These are phyloP conservation scores for Oophaga sylvatica DNA, from an alignment of 2,797 vertebrate species.

Conservation along the genomic window DNA sequence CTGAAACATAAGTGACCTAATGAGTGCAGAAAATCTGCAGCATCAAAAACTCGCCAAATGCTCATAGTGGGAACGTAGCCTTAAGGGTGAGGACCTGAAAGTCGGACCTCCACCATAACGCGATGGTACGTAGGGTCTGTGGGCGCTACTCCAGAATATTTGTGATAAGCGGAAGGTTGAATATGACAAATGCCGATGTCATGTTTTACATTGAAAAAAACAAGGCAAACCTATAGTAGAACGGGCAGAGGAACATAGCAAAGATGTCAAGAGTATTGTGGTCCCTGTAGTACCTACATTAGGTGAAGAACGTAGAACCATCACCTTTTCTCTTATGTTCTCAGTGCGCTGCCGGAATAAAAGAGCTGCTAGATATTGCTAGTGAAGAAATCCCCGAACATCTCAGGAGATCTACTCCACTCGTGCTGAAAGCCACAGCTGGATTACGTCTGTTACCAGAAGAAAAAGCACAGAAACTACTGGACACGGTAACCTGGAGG, in stretches of 20 bases:
- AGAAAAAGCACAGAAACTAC: conserved; percentile 85
- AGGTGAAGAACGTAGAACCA: background rate
- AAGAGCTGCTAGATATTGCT: conserved; percentile 83
- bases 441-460: conserved; percentile 88
- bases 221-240: background rate
- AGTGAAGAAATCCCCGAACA: conserved; percentile 78
- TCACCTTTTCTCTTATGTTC: background rate
- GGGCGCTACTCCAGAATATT: background rate
- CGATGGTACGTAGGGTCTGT: background rate
- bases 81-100: too few species aligned
- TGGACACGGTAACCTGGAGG: conserved; percentile 77
- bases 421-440: conserved; percentile 92
- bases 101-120: too few species aligned
- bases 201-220: background rate
- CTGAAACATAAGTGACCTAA: background rate
- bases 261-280: background rate
- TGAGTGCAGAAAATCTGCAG: background rate
- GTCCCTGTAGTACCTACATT: background rate
- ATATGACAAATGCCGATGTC: background rate
- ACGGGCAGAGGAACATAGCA: background rate
- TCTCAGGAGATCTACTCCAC: conserved; percentile 81
- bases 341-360: conserved; percentile 83
- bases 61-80: too few species aligned
- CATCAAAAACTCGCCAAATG: too few species aligned
- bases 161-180: background rate